Evolutionary conservation across 53 echinoderm and acorn worm genomes (phyloP), one percentile per base, ranked within the genome.

Genomic region (Crossaster papposus): DNA sequence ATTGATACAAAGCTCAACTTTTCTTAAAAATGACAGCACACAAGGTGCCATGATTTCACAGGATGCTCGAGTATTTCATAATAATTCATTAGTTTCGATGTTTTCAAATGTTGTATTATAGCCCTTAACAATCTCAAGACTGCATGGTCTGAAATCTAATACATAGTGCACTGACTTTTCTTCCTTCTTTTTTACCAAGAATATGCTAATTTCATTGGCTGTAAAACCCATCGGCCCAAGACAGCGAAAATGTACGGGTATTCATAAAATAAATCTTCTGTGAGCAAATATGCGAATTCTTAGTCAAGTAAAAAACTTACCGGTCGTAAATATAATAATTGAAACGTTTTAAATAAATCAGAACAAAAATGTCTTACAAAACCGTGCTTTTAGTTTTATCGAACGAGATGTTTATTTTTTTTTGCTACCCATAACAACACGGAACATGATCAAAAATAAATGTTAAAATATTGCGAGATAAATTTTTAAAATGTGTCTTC

Each of bases 171-270:
- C 58, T 58, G 22, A 20, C 22, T 11, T 4, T 58, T 58, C 12
- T 58, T 15, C 22, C 1, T 58, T 58, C 12, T 58, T 15, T 58
- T 58, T 58, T 58, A 20, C 15, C 58, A 58, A 70, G 22, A 70
- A 70, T 70, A 30, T 70, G 70, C 70, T 70, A 13, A 30, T 30
- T 29, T 6, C 29, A 29, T 70, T 70, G 70, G 12, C 28, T 29
- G 11, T 70, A 70, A 70, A 26, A 70, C 4, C 28, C 26, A 11
- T 70, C 29, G 70, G 6, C 70, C 70, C 29, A 70, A 30, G 11
- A 10, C 70, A 30, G 12, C 23, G 70, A 78, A 78, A 78, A 78
- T 22, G 51, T 78, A 78, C 78, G 50, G 78, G 78, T 51, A 78
- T 50, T 51, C 50, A 78, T 78, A 78, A 78, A 78, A 78, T 22